Evolutionary conservation across 2,888 invertebrate genomes (phyloP), one percentile per base, ranked within the genome.

Genomic region (Cerastis leucographa): DNA sequence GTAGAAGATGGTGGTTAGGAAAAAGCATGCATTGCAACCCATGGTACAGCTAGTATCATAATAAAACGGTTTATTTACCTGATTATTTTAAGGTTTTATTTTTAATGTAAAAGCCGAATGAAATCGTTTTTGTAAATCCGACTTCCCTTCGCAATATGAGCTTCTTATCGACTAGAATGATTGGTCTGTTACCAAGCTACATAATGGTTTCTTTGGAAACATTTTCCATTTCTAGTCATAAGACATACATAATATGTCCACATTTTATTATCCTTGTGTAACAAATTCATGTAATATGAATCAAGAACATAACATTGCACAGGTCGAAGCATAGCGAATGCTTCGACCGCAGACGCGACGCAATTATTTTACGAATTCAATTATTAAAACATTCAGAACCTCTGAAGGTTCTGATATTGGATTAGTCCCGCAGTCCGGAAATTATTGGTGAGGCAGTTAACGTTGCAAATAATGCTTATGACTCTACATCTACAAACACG

Each of bases 91-190:
- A 64, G 54, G 22, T 22, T 54, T 11, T 65, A 65, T 40, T 76
- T 65, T 11, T 65, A 22, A 54, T 66, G 51, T 7, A 54, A 49
- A 25, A 14, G 19, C 14, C 40, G 4, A 19, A 22, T 6, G 6
- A n/a, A n/a, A n/a, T 40, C 22, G 65, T 54, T 46, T 25, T 62
- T 46, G 29, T 0, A 22, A 76, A 42, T 40, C 46, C 22, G 9
- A 29, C 7, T 29, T 65, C 65, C 42, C 40, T 49, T 49, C 12
- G 2, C 14, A 35, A 56, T 64, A 51, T 29, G 46, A n/a, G 14
- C 44, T 76, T 22, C 66, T 49, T 65, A 65, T 56, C 14, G 22
- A 29, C 19, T 19, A 61, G 4, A 77, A 51, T 62, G 12, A 69
- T 51, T 40, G 9, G 35, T 51, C 22, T 44, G 35, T 35, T 61